These are phyloP conservation scores for Cryptotermes secundus DNA, from an alignment of 1,140 invertebrate species.

Conservation along the genomic window DNA sequence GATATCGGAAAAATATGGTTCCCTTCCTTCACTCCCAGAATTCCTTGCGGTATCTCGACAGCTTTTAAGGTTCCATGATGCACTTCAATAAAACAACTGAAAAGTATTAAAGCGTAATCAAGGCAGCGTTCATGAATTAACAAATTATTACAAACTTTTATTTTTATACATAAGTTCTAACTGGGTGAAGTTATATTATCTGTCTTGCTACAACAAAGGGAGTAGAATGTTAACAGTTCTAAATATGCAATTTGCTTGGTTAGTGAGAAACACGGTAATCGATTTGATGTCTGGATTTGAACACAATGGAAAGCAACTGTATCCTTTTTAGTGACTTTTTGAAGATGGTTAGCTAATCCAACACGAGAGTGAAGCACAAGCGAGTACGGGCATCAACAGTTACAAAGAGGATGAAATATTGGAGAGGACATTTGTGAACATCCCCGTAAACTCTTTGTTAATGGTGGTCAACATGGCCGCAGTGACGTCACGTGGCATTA, in stretches of 20 bases:
- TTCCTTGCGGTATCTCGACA: conserved; percentile 42
- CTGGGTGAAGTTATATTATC: not conserved
- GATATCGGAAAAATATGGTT: conserved; percentile 49
- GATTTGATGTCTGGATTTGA: not conserved
- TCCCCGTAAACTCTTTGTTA: too few relatives aligned
- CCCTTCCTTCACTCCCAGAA: conserved; percentile 46
- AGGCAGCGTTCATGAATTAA: not conserved
- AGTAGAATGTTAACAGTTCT: not conserved
- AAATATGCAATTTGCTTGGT: not conserved
- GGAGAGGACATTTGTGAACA: too few relatives aligned
- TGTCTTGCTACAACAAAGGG: not conserved
- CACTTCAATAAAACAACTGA: conserved; percentile 30
- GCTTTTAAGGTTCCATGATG: conserved; percentile 34
- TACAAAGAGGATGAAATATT: too few relatives aligned
- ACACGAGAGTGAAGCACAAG: conserved; percentile 2
- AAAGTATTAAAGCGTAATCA: conserved; percentile 13
- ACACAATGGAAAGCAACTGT: conserved; percentile 9
- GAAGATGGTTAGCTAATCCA: not conserved
- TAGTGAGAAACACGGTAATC: not conserved
- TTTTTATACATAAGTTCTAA: not conserved
- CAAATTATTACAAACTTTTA: not conserved
- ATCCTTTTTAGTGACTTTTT: not conserved
- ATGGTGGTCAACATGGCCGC: too few relatives aligned
- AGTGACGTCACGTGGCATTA: too few relatives aligned
- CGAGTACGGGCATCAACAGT: too few relatives aligned